A percentile compares a stretch with the other conserved stretches of the same genome.
Evolutionary conservation across 2,888 invertebrate species (phyloP).

Genomic region (Lochmaea capreae): DNA sequence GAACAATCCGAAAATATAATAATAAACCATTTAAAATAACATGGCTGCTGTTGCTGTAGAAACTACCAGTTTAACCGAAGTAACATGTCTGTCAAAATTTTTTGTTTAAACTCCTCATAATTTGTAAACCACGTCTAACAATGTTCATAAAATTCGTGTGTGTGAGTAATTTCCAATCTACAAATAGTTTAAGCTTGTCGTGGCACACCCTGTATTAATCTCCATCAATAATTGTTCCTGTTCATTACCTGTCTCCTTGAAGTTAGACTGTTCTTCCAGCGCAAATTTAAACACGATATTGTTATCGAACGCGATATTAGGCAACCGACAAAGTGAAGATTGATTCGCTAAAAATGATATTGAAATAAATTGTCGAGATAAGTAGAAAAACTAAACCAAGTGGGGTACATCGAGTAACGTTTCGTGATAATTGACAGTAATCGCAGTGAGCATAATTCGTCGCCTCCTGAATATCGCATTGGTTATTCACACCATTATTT

Average conservation of each 20-base stretch:
- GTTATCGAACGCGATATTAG: conserved; percentile 10
- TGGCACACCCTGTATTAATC: too few relatives aligned
- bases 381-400: conserved; percentile 12
- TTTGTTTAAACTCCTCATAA: too few relatives aligned
- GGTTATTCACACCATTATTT: conserved; percentile 23
- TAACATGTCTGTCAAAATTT: too few relatives aligned
- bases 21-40: too few relatives aligned
- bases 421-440: conserved; percentile 10
- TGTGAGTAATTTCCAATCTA: not conserved
- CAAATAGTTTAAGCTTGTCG: not conserved
- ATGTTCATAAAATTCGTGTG: not conserved
- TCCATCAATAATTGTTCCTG: too few relatives aligned
- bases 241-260: not conserved
- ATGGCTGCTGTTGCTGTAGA: too few relatives aligned
- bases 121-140: too few relatives aligned
- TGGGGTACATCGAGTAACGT: conserved; percentile 12
- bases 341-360: conserved; percentile 1
- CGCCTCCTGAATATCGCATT: conserved; percentile 4
- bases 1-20: too few relatives aligned
- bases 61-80: too few relatives aligned
- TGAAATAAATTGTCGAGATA: conserved; percentile 14
- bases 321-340: conserved; percentile 15
- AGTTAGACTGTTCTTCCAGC: not conserved
- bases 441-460: conserved; percentile 8
- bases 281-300: not conserved